These are phyloP conservation scores for Fregetta grallaria DNA, from an alignment of 2,113 vertebrate species.

Conservation along the genomic window DNA sequence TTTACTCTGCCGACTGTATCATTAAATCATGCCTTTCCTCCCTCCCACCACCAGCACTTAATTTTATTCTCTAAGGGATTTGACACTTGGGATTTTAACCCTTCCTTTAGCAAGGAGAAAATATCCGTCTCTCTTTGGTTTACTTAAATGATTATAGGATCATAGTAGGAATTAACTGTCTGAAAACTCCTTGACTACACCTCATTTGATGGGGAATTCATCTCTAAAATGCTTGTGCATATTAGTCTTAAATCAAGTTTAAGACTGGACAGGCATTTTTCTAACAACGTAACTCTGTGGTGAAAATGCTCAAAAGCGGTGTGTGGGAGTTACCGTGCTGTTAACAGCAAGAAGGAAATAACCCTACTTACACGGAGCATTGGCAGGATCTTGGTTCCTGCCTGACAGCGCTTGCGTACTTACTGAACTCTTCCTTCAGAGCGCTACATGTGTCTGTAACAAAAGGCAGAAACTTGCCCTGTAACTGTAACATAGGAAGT, in stretches of 20 bases:
- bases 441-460: not conserved
- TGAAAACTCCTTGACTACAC: not conserved
- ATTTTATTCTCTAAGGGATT: conserved; percentile 7
- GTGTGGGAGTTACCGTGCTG: not conserved
- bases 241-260: not conserved
- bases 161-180: not conserved
- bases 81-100: conserved; percentile 19
- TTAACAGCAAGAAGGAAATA: not conserved
- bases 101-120: conserved; percentile 13
- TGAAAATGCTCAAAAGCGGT: not conserved
- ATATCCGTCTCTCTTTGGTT: not conserved
- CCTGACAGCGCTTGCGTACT: not conserved
- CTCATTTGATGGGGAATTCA: not conserved
- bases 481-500: not conserved
- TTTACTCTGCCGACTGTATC: conserved; percentile 26
- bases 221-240: not conserved
- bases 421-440: not conserved
- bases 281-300: not conserved
- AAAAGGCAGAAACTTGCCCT: not conserved
- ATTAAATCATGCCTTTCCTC: conserved; percentile 26
- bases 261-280: not conserved
- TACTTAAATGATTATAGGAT: conserved; percentile 6
- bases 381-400: not conserved
- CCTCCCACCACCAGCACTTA: not conserved
- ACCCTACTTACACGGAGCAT: not conserved